Evolutionary conservation across 2,797 vertebrate genomes (phyloP).

Genomic region (Peromyscus aztecus): DNA sequence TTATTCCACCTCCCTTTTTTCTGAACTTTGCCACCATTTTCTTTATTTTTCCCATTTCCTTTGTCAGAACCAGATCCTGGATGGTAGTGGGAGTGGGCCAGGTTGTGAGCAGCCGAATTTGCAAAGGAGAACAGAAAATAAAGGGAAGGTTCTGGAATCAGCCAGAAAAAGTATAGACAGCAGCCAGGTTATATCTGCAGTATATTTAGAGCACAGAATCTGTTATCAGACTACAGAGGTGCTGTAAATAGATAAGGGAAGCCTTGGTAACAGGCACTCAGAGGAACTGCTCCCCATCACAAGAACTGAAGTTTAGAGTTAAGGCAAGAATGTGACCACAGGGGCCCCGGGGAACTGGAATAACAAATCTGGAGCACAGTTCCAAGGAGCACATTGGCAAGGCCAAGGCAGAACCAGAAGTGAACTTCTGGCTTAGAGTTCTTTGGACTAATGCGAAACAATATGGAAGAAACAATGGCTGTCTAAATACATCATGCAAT

Average conservation of each 20-base stretch:
- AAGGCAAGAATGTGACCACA: not conserved
- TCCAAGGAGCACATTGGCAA: not conserved
- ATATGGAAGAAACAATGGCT: not conserved
- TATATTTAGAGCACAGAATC: not conserved
- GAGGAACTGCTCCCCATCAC: not conserved
- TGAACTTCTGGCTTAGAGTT: not conserved
- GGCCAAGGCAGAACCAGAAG: not conserved
- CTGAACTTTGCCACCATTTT: not conserved
- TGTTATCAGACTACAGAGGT: not conserved
- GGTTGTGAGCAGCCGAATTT: not conserved
- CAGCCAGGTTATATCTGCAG: not conserved
- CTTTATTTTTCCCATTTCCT: not conserved
- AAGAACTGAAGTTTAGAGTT: not conserved
- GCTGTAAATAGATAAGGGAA: not conserved
- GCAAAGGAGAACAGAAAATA: not conserved
- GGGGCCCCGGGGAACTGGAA: not conserved
- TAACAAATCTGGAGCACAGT: conserved; percentile 6
- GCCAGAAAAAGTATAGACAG: not conserved
- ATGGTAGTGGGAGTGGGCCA: not conserved
- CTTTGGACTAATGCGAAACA: not conserved
- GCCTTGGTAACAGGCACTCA: not conserved
- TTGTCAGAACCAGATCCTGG: not conserved
- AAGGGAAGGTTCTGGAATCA: conserved; percentile 12
- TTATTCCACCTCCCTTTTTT: not conserved
- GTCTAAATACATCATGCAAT: not conserved